Percentiles rank a stretch among this genome's conserved stretches.
These are phyloP conservation scores for Harmothoe impar DNA, from an alignment of 2,888 invertebrate genomes.

Conservation along the genomic window DNA sequence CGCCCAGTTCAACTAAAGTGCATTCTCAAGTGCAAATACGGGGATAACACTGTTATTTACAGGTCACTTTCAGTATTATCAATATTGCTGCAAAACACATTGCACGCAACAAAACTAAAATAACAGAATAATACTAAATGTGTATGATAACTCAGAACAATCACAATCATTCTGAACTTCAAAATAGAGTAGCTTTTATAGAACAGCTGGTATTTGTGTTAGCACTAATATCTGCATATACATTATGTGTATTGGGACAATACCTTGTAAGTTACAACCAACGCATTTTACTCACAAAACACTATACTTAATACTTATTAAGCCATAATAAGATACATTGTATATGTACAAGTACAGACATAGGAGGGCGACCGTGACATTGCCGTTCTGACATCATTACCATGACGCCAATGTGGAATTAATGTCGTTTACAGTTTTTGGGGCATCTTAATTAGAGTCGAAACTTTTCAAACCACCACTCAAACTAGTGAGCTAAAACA, in stretches of 20 bases:
- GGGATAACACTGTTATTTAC: too few relatives aligned
- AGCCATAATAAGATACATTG: neutral
- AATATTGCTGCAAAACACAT: too few relatives aligned
- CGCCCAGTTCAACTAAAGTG: too few relatives aligned
- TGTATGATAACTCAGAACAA: neutral
- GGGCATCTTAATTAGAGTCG: neutral
- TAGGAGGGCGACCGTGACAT: neutral
- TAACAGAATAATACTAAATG: too few relatives aligned
- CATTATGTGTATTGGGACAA: neutral
- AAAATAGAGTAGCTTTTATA: neutral
- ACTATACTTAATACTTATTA: too few relatives aligned
- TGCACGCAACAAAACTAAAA: too few relatives aligned
- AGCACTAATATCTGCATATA: neutral
- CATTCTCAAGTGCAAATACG: too few relatives aligned
- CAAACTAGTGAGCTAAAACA: neutral
- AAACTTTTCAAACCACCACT: neutral
- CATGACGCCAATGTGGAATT: neutral
- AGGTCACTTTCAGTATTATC: too few relatives aligned
- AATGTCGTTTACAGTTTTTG: neutral
- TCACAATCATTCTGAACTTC: neutral
- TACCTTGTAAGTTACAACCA: neutral
- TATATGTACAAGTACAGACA: conserved; percentile 27
- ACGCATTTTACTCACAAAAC: neutral
- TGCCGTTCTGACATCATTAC: neutral
- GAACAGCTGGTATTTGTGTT: neutral